Conservation (phyloP, 2,113 vertebrate species). For the Oreochromis tanganicae region DNA sequence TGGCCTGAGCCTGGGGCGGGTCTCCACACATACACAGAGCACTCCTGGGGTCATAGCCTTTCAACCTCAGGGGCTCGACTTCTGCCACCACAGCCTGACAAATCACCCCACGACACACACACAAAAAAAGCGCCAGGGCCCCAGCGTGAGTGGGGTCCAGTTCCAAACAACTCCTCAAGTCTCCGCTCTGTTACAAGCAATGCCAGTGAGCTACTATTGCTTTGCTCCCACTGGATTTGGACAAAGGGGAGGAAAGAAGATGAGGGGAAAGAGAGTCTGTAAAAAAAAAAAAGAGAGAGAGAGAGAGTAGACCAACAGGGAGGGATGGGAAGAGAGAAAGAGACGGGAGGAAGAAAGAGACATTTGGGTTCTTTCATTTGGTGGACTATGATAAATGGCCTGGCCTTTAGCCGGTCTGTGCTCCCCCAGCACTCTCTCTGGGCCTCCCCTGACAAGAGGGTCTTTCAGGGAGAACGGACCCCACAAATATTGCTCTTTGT, state of each 20-base stretch:
- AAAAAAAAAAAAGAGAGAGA: neutral
- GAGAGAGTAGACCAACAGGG: conserved; percentile 13
- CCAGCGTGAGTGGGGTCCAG: conserved; percentile 77
- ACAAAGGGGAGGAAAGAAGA: conserved; percentile 77
- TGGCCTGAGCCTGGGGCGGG: conserved; percentile 81
- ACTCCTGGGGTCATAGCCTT: conserved; percentile 97
- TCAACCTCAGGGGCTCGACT: conserved; percentile 98
- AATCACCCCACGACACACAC: conserved; percentile 85
- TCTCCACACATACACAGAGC: conserved; percentile 59
- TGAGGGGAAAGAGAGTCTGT: conserved; percentile 23
- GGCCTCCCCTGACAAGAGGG: conserved; percentile 79
- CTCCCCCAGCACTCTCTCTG: conserved; percentile 76
- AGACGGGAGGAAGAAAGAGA: conserved; percentile 81
- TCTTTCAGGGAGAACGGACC: conserved; percentile 71
- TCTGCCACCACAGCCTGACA: conserved; percentile 96
- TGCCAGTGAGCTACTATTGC: conserved; percentile 73
- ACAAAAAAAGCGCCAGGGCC: conserved; percentile 83
- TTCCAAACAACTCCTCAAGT: conserved; percentile 51
- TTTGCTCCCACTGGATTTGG: conserved; percentile 61
- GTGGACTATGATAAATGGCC: conserved; percentile 91
- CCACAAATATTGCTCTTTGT: conserved; percentile 76
- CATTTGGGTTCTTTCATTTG: conserved; percentile 96
- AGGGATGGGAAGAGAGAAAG: conserved; percentile 50
- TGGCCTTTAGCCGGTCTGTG: conserved; percentile 83
- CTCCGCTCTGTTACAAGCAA: conserved; percentile 72